A percentile compares a stretch with the other conserved stretches of the same genome.
These are phyloP conservation scores for Zosterops pallidus DNA, from an alignment of 2,113 vertebrate species.

Conservation along the genomic window DNA sequence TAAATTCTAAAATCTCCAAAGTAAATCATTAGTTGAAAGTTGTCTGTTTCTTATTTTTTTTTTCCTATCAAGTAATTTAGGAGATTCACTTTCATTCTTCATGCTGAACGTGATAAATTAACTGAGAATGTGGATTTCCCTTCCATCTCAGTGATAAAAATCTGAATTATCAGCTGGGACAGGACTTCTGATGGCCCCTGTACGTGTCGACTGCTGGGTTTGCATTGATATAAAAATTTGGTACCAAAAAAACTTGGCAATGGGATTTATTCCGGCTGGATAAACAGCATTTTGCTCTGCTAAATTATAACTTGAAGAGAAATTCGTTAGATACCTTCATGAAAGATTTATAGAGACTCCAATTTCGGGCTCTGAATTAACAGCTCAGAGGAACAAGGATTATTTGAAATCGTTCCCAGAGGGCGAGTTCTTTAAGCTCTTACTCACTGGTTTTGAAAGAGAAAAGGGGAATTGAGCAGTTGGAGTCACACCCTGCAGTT, in stretches of 20 bases:
- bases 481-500: neutral
- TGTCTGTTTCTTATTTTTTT: neutral
- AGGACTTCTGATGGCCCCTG: neutral
- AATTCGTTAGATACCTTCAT: neutral
- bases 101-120: neutral
- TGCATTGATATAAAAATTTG: neutral
- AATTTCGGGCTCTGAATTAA: neutral
- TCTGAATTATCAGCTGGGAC: neutral
- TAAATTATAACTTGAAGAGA: neutral
- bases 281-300: neutral
- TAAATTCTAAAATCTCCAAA: neutral
- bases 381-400: neutral
- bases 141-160: neutral
- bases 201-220: fast-evolving
- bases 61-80: neutral
- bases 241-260: neutral
- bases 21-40: neutral
- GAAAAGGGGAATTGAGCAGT: neutral
- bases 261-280: neutral
- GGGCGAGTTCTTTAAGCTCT: neutral
- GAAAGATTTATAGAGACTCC: neutral
- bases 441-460: neutral
- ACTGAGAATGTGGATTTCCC: neutral
- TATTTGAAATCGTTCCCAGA: neutral
- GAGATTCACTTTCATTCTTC: neutral